phyloP scores from a whole-genome alignment of 2,888 invertebrate species.

The Acrobeloides nanus region DNA sequence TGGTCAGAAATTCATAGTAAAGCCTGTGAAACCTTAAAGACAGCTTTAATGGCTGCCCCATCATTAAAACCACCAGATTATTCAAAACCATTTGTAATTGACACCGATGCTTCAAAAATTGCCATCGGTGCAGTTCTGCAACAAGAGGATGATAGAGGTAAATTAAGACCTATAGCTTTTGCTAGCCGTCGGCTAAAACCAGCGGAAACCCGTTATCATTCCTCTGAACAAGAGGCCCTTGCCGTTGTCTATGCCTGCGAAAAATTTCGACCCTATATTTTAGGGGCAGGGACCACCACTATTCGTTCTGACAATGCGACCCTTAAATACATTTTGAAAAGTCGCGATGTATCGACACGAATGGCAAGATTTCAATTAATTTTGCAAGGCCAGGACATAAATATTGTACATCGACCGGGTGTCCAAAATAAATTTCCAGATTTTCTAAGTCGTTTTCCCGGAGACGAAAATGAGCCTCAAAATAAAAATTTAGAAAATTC shows the following conservation, averaged over 20 bases:
- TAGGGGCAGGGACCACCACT: conserved; percentile 10
- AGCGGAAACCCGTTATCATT: conserved; percentile 6
- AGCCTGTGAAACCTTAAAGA: neutral
- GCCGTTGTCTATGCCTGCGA: conserved; percentile 16
- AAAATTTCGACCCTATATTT: conserved; percentile 15
- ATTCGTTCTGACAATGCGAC: conserved; percentile 19
- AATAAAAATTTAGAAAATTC: too few relatives aligned
- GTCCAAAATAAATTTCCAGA: conserved; percentile 24
- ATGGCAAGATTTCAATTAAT: conserved; percentile 15
- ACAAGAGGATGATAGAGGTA: neutral
- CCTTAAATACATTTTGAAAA: conserved; percentile 8
- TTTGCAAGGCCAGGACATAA: conserved; percentile 16
- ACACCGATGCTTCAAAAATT: neutral
- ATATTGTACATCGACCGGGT: conserved; percentile 27
- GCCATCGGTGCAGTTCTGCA: conserved; percentile 1
- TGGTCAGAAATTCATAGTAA: neutral
- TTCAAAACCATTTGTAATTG: neutral
- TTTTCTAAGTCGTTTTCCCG: conserved; percentile 19
- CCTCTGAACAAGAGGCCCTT: conserved; percentile 16
- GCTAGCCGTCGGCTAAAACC: neutral
- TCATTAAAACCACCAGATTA: neutral
- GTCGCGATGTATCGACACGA: conserved; percentile 15
- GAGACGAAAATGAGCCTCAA: too few relatives aligned
- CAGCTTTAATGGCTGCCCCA: neutral
- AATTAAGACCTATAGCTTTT: neutral